Base-by-base conservation (phyloP, 2,888 invertebrate species). In the Calameuta pallipes region DNA sequence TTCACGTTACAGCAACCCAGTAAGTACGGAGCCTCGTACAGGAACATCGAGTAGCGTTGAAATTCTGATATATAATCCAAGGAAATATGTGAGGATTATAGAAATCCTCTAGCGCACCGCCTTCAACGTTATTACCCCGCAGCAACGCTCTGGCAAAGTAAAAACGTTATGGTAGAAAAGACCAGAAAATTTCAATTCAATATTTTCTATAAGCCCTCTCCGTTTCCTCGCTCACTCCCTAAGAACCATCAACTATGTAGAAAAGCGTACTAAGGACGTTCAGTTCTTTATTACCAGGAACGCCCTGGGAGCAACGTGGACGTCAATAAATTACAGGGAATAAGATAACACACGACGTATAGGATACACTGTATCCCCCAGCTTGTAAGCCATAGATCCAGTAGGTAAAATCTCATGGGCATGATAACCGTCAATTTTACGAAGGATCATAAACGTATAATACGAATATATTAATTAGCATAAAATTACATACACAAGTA, bases 31-130 rank as follows among this genome's bases (percentile, higher is more conserved):
- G 56, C 23, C 56, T 23, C 23, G 56, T 56, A 23, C 56, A 56
- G 56, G 2, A 23, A 56, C 56, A 33, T 71, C 30, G 71, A 34
- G 71, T 34, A 71, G 30, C 6, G 31, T 71, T 34, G 3, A 71
- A 76, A 30, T 69, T 33, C 13, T 31, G 30, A 78, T 12, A 41
- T 56, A 34, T 35, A 11, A 15, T 56, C 30, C 33, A n/a, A 41
- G 73, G 35, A 76, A 69, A 76, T 41, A 89, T 91, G 92, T 69
- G 73, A 23, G 74, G 69, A 78, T 75, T 76, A 78, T 75, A 69
- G 73, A 69, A 76, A 76, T 56, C 56, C 69, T 79, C 74, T 37
- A 15, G 37, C 74, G 69, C 31, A 74, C 13, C 74, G 30, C 69
- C 74, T 77, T 37, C 69, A 74, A 56, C 9, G 56, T 56, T 56